phyloP scores from a whole-genome alignment of 2,113 vertebrate genomes.

The Vulpes lagopus region DNA sequence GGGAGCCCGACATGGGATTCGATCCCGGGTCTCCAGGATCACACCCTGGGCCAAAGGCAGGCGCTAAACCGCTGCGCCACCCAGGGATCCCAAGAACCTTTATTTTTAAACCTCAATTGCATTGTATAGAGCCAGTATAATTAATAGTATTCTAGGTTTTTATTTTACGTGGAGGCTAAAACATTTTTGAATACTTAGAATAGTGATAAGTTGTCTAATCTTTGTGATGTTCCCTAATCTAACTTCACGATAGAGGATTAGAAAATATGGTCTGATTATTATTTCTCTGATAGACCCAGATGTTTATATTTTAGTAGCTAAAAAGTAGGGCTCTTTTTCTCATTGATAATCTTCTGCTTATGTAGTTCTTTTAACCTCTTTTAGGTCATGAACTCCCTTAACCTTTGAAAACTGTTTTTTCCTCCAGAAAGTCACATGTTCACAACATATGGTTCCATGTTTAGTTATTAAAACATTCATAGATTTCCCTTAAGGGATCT shows the following conservation, averaged over 20 bases:
- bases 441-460: not conserved
- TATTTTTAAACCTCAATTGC: not conserved
- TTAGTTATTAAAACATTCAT: conserved; percentile 22
- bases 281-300: not conserved
- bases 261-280: not conserved
- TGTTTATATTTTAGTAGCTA: conserved; percentile 49
- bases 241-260: conserved; percentile 49
- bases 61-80: too few relatives aligned
- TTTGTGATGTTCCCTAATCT: conserved; percentile 30
- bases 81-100: not conserved
- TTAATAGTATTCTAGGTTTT: not conserved
- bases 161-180: conserved; percentile 13
- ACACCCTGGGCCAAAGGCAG: too few relatives aligned
- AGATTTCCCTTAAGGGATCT: not conserved
- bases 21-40: too few relatives aligned
- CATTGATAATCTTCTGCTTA: not conserved
- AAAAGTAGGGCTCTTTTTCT: not conserved
- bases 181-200: not conserved
- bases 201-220: not conserved
- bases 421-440: conserved; percentile 19
- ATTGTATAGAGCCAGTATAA: not conserved
- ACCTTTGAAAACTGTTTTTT: conserved; percentile 39
- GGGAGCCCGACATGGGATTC: too few relatives aligned
- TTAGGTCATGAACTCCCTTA: not conserved
- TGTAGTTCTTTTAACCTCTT: conserved; percentile 1